Conservation (phyloP, 64 coral and sea anemone genomes). For the Anthopleura sola region DNA sequence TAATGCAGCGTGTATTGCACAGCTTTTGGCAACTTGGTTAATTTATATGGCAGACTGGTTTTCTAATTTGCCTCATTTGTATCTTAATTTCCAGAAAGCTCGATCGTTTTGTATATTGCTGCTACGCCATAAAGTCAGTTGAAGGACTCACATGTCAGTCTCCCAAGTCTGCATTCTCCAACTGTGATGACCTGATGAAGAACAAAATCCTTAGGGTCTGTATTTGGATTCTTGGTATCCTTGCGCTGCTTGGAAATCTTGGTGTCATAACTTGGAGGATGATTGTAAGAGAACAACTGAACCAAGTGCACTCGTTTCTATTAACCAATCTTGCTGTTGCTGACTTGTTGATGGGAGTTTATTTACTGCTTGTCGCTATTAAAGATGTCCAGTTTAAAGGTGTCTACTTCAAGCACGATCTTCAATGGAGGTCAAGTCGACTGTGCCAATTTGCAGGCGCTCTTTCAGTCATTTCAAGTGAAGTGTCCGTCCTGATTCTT, state of each 20-base stretch:
- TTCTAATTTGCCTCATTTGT: not conserved
- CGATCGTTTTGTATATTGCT: slow-evolving; percentile 39
- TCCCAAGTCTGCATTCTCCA: slow-evolving; percentile 29
- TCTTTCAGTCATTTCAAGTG: slow-evolving; percentile 43
- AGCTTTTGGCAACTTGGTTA: too few relatives aligned
- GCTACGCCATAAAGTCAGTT: slow-evolving; percentile 39
- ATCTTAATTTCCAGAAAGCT: slow-evolving; percentile 24
- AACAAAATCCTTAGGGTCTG: slow-evolving; percentile 22
- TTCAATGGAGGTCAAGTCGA: slow-evolving; percentile 17
- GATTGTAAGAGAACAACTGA: not conserved
- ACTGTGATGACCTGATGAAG: slow-evolving; percentile 53
- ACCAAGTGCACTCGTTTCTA: slow-evolving; percentile 35
- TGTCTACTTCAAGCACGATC: slow-evolving; percentile 49
- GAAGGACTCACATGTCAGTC: slow-evolving; percentile 31
- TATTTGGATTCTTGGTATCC: slow-evolving; percentile 48
- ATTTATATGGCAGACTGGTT: too few relatives aligned
- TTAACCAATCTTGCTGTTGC: slow-evolving; percentile 41
- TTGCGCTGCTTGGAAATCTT: slow-evolving; percentile 26
- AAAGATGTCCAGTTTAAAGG: slow-evolving; percentile 39
- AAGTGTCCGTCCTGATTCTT: slow-evolving; percentile 28
- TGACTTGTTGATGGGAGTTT: slow-evolving; percentile 45
- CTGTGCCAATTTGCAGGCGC: slow-evolving; percentile 33
- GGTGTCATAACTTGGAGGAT: not conserved
- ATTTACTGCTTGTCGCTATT: slow-evolving; percentile 29
- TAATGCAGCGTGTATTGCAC: too few relatives aligned